Conservation (phyloP, 2,888 invertebrate species). For the Mesochorus sp. region DNA sequence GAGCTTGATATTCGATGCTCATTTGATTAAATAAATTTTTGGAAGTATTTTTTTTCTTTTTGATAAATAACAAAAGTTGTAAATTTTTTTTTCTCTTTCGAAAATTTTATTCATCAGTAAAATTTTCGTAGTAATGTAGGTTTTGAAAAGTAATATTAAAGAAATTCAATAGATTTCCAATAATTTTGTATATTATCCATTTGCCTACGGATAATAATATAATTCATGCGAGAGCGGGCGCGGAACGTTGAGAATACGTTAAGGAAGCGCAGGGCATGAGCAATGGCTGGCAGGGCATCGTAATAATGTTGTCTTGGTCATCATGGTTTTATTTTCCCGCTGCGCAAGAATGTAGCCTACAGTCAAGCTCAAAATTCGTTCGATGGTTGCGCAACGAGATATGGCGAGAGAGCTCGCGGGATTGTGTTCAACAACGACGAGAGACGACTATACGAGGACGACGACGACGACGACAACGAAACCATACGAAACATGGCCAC, state of each 20-base stretch:
- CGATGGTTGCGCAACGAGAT: conserved; percentile 77
- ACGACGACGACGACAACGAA: conserved; percentile 48
- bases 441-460: conserved; percentile 40
- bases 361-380: conserved; percentile 80
- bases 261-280: conserved; percentile 80
- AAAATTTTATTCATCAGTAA: not conserved
- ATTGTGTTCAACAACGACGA: conserved; percentile 44
- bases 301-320: conserved; percentile 82
- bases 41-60: too few relatives aligned
- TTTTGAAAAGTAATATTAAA: too few relatives aligned
- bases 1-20: not conserved
- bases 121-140: not conserved
- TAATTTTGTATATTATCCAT: conserved; percentile 9
- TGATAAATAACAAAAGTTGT: too few relatives aligned
- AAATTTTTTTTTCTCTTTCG: not conserved
- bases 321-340: conserved; percentile 80
- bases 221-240: conserved; percentile 16
- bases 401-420: conserved; percentile 32
- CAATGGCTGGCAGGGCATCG: conserved; percentile 80
- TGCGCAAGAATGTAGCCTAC: conserved; percentile 81
- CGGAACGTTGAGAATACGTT: conserved; percentile 70
- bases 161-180: too few relatives aligned
- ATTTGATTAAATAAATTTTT: too few relatives aligned
- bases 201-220: not conserved
- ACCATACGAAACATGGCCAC: conserved; percentile 47